These are phyloP conservation scores for Cygnus olor DNA, from an alignment of 2,797 vertebrate genomes.

Conservation along the genomic window DNA sequence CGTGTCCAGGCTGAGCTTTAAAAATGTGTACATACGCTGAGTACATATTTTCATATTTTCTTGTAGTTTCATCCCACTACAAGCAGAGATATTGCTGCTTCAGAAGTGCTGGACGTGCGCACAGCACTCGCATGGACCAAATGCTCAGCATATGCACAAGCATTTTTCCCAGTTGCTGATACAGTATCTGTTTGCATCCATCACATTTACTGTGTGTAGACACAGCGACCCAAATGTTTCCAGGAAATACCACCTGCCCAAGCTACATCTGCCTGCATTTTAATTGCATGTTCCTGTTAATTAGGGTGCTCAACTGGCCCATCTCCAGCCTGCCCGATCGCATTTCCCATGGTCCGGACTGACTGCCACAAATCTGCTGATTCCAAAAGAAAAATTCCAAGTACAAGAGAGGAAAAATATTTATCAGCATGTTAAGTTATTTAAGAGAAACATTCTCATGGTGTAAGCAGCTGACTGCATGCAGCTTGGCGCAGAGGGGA, in stretches of 20 bases:
- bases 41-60: not conserved
- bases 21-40: not conserved
- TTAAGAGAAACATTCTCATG: not conserved
- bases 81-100: not conserved
- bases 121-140: not conserved
- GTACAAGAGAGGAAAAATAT: not conserved
- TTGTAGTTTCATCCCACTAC: not conserved
- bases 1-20: not conserved
- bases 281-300: slow-evolving; percentile 26
- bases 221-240: not conserved
- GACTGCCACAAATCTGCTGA: not conserved
- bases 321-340: not conserved
- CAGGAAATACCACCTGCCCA: slow-evolving; percentile 51
- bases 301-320: not conserved
- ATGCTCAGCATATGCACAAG: not conserved
- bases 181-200: not conserved
- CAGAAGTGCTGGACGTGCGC: accelerated
- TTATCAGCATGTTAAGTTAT: not conserved
- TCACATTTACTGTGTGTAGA: not conserved
- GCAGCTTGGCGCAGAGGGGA: too few species aligned
- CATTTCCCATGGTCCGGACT: not conserved
- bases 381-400: not conserved
- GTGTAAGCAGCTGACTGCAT: not conserved
- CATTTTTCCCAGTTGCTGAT: not conserved
- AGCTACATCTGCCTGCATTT: slow-evolving; percentile 52